These are phyloP conservation scores for Dorcus parallelipipedus DNA, from an alignment of 2,888 invertebrate genomes.

Conservation along the genomic window DNA sequence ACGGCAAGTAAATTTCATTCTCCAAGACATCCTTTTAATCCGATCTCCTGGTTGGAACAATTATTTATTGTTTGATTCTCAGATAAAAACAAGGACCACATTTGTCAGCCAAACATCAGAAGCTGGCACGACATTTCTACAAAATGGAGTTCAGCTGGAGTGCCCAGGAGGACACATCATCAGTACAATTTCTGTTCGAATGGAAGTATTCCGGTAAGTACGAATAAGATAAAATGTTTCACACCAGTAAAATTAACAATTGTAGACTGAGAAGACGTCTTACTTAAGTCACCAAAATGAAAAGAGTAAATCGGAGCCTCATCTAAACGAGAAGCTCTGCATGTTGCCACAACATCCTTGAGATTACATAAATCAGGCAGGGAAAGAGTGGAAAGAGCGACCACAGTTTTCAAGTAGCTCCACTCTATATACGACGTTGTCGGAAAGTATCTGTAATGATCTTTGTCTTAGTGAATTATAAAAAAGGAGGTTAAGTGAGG, in stretches of 20 bases:
- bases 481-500: too few species aligned
- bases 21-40: neutral
- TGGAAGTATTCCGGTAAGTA: slow-evolving; percentile 24
- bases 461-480: too few species aligned
- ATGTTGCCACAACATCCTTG: too few species aligned
- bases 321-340: slow-evolving; percentile 30
- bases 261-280: slow-evolving; percentile 31
- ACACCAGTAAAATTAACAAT: slow-evolving; percentile 8
- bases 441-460: too few species aligned
- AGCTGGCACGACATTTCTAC: slow-evolving; percentile 30
- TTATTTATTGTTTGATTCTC: neutral
- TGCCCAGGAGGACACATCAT: slow-evolving; percentile 9
- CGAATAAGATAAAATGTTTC: neutral
- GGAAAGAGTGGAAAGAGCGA: too few species aligned
- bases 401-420: too few species aligned
- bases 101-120: slow-evolving; percentile 24
- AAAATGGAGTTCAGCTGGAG: slow-evolving; percentile 18
- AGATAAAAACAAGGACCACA: slow-evolving; percentile 32
- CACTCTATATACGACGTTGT: too few species aligned
- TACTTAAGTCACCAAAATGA: slow-evolving; percentile 24
- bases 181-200: slow-evolving; percentile 24
- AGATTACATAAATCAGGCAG: too few species aligned
- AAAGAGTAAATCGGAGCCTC: slow-evolving; percentile 27
- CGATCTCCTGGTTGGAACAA: neutral
- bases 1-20: slow-evolving; percentile 16